Evolutionary conservation across 2,113 vertebrate genomes (phyloP).

Genomic region (Hyperopisus bebe): DNA sequence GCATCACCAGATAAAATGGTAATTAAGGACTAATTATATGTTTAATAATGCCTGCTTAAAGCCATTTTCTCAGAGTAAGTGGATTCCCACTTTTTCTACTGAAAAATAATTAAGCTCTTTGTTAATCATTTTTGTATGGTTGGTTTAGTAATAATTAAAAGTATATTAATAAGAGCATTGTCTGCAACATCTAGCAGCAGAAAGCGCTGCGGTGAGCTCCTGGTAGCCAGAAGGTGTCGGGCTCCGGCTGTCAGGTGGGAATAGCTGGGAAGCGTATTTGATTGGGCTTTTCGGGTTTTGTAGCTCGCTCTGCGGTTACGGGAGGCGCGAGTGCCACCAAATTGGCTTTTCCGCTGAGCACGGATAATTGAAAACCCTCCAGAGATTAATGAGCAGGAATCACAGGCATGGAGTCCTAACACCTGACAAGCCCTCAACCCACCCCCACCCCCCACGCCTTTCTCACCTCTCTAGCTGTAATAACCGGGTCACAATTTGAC

Average conservation of each 20-base stretch:
- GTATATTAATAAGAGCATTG: not conserved
- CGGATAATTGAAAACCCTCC: not conserved
- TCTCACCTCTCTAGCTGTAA: not conserved
- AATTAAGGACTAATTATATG: conserved; percentile 7
- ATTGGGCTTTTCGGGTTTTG: not conserved
- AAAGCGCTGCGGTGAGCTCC: not conserved
- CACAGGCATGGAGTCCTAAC: not conserved
- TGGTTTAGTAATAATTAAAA: not conserved
- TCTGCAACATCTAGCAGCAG: not conserved
- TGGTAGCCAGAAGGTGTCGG: not conserved
- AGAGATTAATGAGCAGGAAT: conserved; percentile 13
- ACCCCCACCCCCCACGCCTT: too few relatives aligned
- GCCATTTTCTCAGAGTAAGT: conserved; percentile 7
- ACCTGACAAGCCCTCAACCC: not conserved
- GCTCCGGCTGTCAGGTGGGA: not conserved
- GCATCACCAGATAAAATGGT: conserved; percentile 12
- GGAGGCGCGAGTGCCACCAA: not conserved
- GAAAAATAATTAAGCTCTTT: conserved; percentile 11
- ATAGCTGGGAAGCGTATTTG: not conserved
- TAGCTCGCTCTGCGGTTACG: not conserved
- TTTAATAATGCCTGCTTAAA: conserved; percentile 11
- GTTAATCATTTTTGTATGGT: conserved; percentile 1
- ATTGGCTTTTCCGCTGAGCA: not conserved
- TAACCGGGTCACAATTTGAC: not conserved
- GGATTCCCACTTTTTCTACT: not conserved